Percentiles rank a stretch among this genome's conserved stretches.
Evolutionary conservation across 2,888 invertebrate species (phyloP).

Genomic region (Ptilodon capucinus): DNA sequence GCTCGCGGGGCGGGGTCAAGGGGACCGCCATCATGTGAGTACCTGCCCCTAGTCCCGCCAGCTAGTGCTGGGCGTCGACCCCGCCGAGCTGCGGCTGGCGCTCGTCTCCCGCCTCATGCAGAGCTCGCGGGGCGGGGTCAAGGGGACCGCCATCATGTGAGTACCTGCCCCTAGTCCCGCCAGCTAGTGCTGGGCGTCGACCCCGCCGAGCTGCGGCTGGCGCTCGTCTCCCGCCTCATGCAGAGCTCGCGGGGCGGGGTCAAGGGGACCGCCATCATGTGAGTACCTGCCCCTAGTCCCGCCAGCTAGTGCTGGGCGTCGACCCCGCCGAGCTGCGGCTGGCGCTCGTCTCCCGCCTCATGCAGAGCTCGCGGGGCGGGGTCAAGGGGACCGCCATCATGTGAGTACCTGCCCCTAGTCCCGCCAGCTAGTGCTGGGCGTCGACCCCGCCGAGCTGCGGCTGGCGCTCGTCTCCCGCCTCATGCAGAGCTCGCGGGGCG

Average conservation of each 20-base stretch:
- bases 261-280: slow-evolving; percentile 97
- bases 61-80: slow-evolving; percentile 51
- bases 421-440: background rate
- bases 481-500: slow-evolving; percentile 88
- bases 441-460: background rate
- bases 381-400: slow-evolving; percentile 97
- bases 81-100: slow-evolving; percentile 83
- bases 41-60: background rate
- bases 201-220: slow-evolving; percentile 48
- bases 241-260: slow-evolving; percentile 94
- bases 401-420: slow-evolving; percentile 75
- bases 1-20: slow-evolving; percentile 89
- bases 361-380: slow-evolving; percentile 98
- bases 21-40: slow-evolving; percentile 95
- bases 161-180: slow-evolving; percentile 40
- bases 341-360: slow-evolving; percentile 94
- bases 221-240: slow-evolving; percentile 94
- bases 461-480: slow-evolving; percentile 70
- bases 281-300: slow-evolving; percentile 56
- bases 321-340: slow-evolving; percentile 54
- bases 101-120: slow-evolving; percentile 57
- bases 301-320: slow-evolving; percentile 45
- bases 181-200: slow-evolving; percentile 26
- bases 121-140: slow-evolving; percentile 87
- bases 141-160: slow-evolving; percentile 96